Conservation (phyloP, 2,888 invertebrate species). For the Pachymerium ferrugineum region DNA sequence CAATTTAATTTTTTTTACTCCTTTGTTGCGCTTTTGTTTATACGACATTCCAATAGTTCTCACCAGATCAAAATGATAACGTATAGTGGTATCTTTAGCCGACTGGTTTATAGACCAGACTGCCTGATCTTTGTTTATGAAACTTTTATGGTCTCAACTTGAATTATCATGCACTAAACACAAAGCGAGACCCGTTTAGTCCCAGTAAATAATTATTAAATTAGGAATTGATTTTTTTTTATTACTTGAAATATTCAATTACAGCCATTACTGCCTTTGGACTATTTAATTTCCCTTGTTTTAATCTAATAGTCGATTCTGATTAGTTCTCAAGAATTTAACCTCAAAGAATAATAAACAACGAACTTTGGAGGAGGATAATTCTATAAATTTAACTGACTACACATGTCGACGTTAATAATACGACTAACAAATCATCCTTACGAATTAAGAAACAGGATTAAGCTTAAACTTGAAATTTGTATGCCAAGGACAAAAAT, state of each 20-base stretch:
- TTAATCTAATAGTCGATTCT: too few species aligned
- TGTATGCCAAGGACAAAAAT: background rate
- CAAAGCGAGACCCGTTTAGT: background rate
- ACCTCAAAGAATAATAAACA: too few species aligned
- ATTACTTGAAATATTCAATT: background rate
- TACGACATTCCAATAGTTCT: slow-evolving; percentile 24
- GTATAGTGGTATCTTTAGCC: too few species aligned
- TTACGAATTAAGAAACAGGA: too few species aligned
- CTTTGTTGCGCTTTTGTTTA: background rate
- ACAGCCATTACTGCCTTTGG: background rate
- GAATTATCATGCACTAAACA: background rate
- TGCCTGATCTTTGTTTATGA: background rate
- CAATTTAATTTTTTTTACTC: background rate
- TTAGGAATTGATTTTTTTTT: background rate
- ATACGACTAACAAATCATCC: too few species aligned
- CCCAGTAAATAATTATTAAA: background rate
- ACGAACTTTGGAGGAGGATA: too few species aligned
- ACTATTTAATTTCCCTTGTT: background rate
- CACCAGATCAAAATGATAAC: background rate
- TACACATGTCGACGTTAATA: too few species aligned
- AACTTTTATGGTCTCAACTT: background rate
- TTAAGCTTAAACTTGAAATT: background rate
- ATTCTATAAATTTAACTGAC: too few species aligned
- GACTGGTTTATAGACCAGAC: slow-evolving; percentile 12
- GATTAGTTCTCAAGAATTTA: too few species aligned